Evolutionary conservation across 1,140 invertebrate genomes (phyloP).

Genomic region (Dreissena polymorpha): DNA sequence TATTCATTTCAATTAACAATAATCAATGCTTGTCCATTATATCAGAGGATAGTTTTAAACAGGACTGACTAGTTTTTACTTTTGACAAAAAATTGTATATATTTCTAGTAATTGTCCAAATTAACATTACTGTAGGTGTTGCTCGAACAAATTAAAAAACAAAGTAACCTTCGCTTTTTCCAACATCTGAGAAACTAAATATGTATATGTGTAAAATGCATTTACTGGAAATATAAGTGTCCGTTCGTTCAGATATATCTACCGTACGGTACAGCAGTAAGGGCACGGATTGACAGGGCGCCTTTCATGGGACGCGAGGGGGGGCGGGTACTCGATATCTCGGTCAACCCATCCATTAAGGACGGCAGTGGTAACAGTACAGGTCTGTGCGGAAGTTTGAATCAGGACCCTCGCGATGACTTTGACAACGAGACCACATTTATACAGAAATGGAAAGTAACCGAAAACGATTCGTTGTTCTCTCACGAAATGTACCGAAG

Average conservation of each 20-base stretch:
- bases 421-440: slow-evolving; percentile 16
- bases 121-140: too few relatives aligned
- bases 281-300: slow-evolving; percentile 29
- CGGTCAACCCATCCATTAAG: slow-evolving; percentile 17
- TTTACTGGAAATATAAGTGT: too few relatives aligned
- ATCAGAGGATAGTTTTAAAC: too few relatives aligned
- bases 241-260: slow-evolving; percentile 29
- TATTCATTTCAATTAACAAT: too few relatives aligned
- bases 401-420: slow-evolving; percentile 22
- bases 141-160: too few relatives aligned
- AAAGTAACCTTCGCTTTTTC: too few relatives aligned
- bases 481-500: not conserved
- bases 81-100: too few relatives aligned
- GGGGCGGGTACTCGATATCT: slow-evolving; percentile 27
- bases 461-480: not conserved
- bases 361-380: slow-evolving; percentile 25
- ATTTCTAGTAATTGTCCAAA: too few relatives aligned
- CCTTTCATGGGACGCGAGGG: slow-evolving; percentile 33
- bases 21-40: too few relatives aligned
- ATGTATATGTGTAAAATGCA: too few relatives aligned
- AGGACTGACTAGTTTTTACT: too few relatives aligned
- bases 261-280: slow-evolving; percentile 31
- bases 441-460: slow-evolving; percentile 18
- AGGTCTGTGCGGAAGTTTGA: slow-evolving; percentile 32
- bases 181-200: too few relatives aligned